phyloP scores from a whole-genome alignment of 2,797 vertebrate genomes.

The Coilia nasus region DNA sequence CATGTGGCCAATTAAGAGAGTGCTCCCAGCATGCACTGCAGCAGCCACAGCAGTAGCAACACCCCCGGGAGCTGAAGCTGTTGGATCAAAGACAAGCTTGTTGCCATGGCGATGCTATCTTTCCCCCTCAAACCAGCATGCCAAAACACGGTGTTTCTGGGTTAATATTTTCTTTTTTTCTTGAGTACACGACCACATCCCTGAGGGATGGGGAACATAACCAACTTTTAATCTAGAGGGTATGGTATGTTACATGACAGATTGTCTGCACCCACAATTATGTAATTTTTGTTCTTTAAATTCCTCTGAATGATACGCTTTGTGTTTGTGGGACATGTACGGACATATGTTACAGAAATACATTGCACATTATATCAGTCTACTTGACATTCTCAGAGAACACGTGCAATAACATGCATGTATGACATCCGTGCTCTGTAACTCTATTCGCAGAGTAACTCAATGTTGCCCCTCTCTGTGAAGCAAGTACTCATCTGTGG shows the following conservation, averaged over 20 bases:
- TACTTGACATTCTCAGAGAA: neutral
- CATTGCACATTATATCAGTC: neutral
- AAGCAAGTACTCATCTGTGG: neutral
- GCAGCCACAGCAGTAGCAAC: neutral
- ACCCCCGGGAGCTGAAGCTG: neutral
- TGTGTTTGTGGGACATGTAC: neutral
- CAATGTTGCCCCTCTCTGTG: neutral
- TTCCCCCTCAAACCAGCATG: neutral
- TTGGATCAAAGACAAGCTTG: slow-evolving; percentile 14
- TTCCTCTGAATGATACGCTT: neutral
- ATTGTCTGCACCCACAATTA: neutral
- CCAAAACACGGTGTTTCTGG: slow-evolving; percentile 8
- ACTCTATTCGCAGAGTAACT: neutral
- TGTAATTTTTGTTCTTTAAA: neutral
- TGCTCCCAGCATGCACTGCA: neutral
- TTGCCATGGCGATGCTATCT: slow-evolving; percentile 15
- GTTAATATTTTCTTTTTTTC: neutral
- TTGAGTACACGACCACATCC: neutral
- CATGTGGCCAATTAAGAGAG: neutral
- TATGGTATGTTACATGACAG: neutral
- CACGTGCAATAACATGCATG: neutral
- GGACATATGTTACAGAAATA: neutral
- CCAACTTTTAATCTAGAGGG: neutral
- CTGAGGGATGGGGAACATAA: neutral
- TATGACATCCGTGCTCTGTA: neutral